Base-by-base conservation (phyloP, 2,888 invertebrate genomes). In the Helleia helle region DNA sequence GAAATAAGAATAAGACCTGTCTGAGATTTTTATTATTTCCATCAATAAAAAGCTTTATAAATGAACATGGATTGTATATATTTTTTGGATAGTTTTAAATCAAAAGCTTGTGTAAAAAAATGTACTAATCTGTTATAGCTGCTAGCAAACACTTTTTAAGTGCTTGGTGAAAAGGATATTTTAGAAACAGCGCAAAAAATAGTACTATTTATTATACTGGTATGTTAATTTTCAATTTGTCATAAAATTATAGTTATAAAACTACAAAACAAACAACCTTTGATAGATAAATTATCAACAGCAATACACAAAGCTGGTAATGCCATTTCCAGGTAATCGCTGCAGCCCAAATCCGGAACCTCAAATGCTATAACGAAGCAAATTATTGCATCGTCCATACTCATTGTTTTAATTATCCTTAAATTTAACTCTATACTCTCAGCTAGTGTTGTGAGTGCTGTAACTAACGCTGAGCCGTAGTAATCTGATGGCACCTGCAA, bases 251-350 rank as follows among this genome's bases (percentile, higher is more conserved):
- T 34, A 18, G 3, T 2, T 30, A 8, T 14, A 12, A 22, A 27
- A 5, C 7, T 11, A 18, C 15, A 29, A 8, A 15, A 5, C 48
- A 18, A 45, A 85, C 85, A 45, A 85, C 85, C 85, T 77, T 86
- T 84, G 1, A 93, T 67, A 0, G 94, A 89, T 50, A 96, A 77
- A 63, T 89, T 87, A 39, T 91, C 90, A 1, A 92, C 89, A 0
- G 94, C 93, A 56, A 91, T 89, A 60, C 93, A 93, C 14, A 94
- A 69, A 43, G 91, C 90, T 0, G 95, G 94, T 46, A 95, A 74
- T 0, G 93, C 94, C 25, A 90, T 88, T 68, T 96, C 95, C 55
- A 96, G 71, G 65, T 93, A 95, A 65, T 95, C 94, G 12, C 91
- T 91, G 50, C 90, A 90, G 5, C 90, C 91, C 43, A 90, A 68